These are phyloP conservation scores for Gadopsis marmoratus DNA, from an alignment of 2,797 vertebrate species.

Conservation along the genomic window DNA sequence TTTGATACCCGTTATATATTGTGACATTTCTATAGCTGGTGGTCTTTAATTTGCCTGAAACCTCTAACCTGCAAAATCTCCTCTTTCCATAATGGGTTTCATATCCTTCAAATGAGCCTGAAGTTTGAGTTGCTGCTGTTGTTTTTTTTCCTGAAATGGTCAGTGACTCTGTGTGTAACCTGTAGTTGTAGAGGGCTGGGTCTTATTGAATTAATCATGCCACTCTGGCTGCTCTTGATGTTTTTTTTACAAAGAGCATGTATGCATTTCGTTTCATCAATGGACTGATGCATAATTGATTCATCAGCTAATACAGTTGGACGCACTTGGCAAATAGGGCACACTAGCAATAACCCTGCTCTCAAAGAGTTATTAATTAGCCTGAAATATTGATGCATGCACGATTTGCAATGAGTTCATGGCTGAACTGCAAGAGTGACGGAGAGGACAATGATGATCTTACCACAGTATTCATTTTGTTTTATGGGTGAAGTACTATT, in stretches of 20 bases:
- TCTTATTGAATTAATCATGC: conserved; percentile 75
- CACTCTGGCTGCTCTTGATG: conserved; percentile 69
- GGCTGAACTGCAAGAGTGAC: conserved; percentile 49
- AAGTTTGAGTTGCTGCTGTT: conserved; percentile 15
- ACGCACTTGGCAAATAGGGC: conserved; percentile 70
- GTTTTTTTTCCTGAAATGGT: conserved; percentile 22
- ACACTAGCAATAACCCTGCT: conserved; percentile 64
- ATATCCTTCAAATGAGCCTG: neutral
- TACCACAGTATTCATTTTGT: conserved; percentile 32
- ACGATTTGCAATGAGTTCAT: conserved; percentile 61
- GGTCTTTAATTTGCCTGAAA: conserved; percentile 7
- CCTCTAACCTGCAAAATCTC: conserved; percentile 7
- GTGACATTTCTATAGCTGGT: neutral
- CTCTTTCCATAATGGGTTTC: conserved; percentile 10
- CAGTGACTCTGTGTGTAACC: conserved; percentile 52
- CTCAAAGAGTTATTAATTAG: conserved; percentile 78
- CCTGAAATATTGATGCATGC: conserved; percentile 71
- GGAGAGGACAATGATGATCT: conserved; percentile 23
- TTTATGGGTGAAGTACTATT: conserved; percentile 23
- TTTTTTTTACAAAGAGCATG: conserved; percentile 76
- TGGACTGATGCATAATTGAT: conserved; percentile 72
- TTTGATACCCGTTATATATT: neutral
- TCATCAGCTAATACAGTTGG: conserved; percentile 78
- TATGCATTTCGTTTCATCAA: conserved; percentile 66
- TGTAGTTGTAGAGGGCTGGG: conserved; percentile 41